These are phyloP conservation scores for Metopia argyrocephala DNA, from an alignment of 2,888 invertebrate species.

Conservation along the genomic window DNA sequence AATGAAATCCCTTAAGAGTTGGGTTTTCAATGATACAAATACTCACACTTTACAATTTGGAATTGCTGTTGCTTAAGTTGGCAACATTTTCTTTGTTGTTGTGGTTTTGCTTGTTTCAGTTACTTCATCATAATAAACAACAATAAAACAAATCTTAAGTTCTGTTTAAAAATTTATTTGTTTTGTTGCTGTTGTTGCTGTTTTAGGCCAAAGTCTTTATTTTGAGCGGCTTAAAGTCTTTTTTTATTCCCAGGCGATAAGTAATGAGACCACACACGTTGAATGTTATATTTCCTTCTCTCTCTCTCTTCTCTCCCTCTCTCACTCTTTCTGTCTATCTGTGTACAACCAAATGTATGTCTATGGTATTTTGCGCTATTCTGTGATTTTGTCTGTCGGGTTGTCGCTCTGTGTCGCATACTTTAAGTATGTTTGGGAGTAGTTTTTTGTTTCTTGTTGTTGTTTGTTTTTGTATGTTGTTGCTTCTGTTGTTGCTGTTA, in stretches of 20 bases:
- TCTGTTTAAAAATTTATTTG: conserved; percentile 1
- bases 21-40: conserved; percentile 25
- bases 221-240: conserved; percentile 62
- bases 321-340: no score
- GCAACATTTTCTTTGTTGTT: not conserved
- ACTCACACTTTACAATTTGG: not conserved
- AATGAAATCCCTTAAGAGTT: conserved; percentile 40
- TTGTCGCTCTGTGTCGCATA: conserved; percentile 28
- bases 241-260: conserved; percentile 65
- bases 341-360: not conserved
- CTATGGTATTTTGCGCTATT: not conserved
- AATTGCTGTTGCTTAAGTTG: not conserved
- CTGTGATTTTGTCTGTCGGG: not conserved
- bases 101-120: conserved; percentile 18
- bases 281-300: conserved; percentile 55
- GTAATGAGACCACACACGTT: conserved; percentile 67
- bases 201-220: conserved; percentile 61
- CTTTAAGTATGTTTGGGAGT: not conserved
- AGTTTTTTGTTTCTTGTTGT: conserved; percentile 21
- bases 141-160: not conserved
- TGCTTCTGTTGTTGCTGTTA: conserved; percentile 61
- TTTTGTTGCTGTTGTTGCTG: conserved; percentile 34
- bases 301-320: conserved; percentile 28
- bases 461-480: conserved; percentile 60
- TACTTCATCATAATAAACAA: conserved; percentile 30